Evolutionary conservation across 1,140 invertebrate species (phyloP), one percentile per base, ranked within the genome.

Genomic region (Drosophila sp.): DNA sequence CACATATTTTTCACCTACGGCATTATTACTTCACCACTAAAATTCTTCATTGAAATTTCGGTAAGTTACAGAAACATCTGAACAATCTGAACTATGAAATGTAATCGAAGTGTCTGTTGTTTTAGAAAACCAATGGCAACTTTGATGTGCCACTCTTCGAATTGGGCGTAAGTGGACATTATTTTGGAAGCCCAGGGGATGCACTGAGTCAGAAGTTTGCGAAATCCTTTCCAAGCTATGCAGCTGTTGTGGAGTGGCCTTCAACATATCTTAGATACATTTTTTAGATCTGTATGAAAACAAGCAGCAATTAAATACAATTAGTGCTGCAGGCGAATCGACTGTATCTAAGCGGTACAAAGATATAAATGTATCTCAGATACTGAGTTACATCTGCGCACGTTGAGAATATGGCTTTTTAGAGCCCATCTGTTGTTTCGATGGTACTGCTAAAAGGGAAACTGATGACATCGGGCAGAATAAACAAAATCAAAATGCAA

Each of bases 61-160:
- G 58, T 61, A 50, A 38, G 45, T 4, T 16, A 21, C 4, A 21
- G 7, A 6, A 36, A 13, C 34, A 13, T 5, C 1, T n/a, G n/a
- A 21, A n/a, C 18, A 18, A 18, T 36, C 29, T 27, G 0, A 51
- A 27, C 25, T 34, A 5, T 36, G 7, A 51, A 32, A 4, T 4
- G 4, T 7, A 38, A 21, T 1, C 2, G 21, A 36, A 14, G 4
- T 2, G 11, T 48, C n/a, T 13, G 7, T 21, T 13, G 2, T 61
- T 48, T 2, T 90, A 93, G 81, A 87, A 87, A 64, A 93, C 94
- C 87, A 91, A 89, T 61, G 67, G 51, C 0, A 73, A 76, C 25
- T 87, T 79, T 4, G 36, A 62, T 4, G 82, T 81, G 0, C 83
- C 83, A 25, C 0, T 66, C n/a, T 45, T 73, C 16, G 48, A 89